Evolutionary conservation across 92 coral and sea anemone species (phyloP), one percentile per base, ranked within the genome.

Genomic region (Virgularia gustaviana): DNA sequence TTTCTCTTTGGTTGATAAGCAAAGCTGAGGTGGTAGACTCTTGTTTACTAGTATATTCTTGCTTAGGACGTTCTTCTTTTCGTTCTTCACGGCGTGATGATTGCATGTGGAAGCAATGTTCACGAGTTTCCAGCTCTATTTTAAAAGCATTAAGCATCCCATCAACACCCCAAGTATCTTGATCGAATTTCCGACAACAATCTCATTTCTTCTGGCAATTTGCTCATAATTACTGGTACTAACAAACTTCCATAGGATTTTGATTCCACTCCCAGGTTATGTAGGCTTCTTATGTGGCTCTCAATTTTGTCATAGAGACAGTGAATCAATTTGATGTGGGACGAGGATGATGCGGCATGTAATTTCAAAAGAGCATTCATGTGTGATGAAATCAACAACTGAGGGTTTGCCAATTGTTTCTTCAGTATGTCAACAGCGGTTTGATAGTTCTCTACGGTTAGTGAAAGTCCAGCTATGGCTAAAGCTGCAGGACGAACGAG

Each of bases 141-240:
- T 39, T 39, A 15, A 39, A 39, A 8, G 45, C 45, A 15, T 39
- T 15, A 8, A 39, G 15, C 45, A 39, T 39, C 15, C 45, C 45
- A 8, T 39, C 45, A 39, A 39, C 45, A 15, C 15, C 45, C 45
- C 45, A 39, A 39, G 9, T 39, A 15, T 39, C 15, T 15, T 39
- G 45, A 39, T 39, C 45, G 45, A 39, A 39, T 39, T 39, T 39
- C 15, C 45, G 45, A 39, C 45, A n/a, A n/a, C 30, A 55, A 31
- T 31, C 55, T 64, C 0, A 71, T 16, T 8, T 71, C 77, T 15
- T 57, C 13, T 0, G 65, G 77, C 18, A 71, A 30, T 56, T 71
- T 71, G 5, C 27, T 33, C 66, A 71, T 53, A 16, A 71, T n/a
- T 33, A 52, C 47, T 32, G 77, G 70, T 2, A 57, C 65, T 16